Base-by-base conservation (phyloP, 2,888 invertebrate genomes). In the Athripsodes cinereus region DNA sequence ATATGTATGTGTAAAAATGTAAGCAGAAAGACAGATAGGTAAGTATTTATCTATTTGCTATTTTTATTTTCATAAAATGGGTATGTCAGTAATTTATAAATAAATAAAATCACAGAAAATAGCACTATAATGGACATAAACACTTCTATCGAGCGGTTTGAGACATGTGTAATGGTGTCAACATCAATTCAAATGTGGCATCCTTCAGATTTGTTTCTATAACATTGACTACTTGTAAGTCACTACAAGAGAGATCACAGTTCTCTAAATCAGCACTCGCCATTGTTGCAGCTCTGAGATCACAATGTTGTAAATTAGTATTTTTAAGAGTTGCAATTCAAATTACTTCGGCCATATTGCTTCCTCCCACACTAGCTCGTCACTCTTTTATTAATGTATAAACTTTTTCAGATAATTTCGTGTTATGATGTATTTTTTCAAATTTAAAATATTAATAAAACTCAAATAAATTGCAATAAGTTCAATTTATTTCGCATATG, bases 181-280 rank as follows among this genome's bases (percentile, higher is more conserved):
- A 81, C 95, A 97, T 96, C 16, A 96, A 78, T 69, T 96, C 95
- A 69, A 97, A 88, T 5, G 92, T 89, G 1, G 96, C 92, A 69
- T 95, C 92, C 71, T 95, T 96, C 51, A 97, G 78, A 75, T 97
- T 97, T 3, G 97, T 96, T 19, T 97, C 97, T 40, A 97, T 83
- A 52, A 97, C 80, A 76, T 97, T 97, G 0, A 96, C 96, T 72
- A 96, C 93, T 66, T 96, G 94, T 13, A 97, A 81, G 74, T 97
- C 96, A 70, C 94, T 95, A 2, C 96, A 96, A 2, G 94, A 94
- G 59, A 96, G 78, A 75, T 96, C 92, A 74, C 96, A 96, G 69
- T 88, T 89, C 88, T 96, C 96, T 61, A 97, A 81, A 79, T 97
- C 94, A 18, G 97, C 96, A 13, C 97, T 97, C 51, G 97, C 96